Conservation (phyloP, 2,113 vertebrate genomes). For the Alouatta palliata region DNA sequence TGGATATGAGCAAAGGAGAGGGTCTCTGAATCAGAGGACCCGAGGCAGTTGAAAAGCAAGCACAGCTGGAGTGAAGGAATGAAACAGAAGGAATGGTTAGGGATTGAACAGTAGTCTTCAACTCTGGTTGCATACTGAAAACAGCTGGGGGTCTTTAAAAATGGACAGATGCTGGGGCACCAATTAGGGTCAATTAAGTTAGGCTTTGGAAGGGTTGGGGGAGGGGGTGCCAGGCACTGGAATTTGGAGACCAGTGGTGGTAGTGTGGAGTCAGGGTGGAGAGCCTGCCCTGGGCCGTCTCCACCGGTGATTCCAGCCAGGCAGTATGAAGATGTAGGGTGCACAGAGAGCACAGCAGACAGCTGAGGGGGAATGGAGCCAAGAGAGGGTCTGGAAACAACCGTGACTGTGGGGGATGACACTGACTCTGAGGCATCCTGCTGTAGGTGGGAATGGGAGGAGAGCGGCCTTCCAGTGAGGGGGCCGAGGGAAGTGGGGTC, state of each 20-base stretch:
- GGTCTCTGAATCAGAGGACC: background rate
- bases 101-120: background rate
- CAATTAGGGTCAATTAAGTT: background rate
- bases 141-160: background rate
- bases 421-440: too few species aligned
- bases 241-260: background rate
- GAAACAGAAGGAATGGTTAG: background rate
- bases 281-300: background rate
- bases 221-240: rapidly evolving
- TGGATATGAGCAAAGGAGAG: background rate
- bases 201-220: background rate
- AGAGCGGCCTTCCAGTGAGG: rapidly evolving
- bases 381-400: background rate
- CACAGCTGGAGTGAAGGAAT: background rate
- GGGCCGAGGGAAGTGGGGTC: background rate
- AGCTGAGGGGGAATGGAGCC: too few species aligned
- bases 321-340: background rate
- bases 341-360: background rate
- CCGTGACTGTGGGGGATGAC: background rate
- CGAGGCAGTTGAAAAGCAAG: too few species aligned
- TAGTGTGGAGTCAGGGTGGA: rapidly evolving
- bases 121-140: background rate
- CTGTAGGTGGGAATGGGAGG: background rate
- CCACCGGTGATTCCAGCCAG: too few species aligned
- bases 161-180: background rate